Base-by-base conservation (phyloP, 92 coral and sea anemone genomes). In the Actinernus sp. region DNA sequence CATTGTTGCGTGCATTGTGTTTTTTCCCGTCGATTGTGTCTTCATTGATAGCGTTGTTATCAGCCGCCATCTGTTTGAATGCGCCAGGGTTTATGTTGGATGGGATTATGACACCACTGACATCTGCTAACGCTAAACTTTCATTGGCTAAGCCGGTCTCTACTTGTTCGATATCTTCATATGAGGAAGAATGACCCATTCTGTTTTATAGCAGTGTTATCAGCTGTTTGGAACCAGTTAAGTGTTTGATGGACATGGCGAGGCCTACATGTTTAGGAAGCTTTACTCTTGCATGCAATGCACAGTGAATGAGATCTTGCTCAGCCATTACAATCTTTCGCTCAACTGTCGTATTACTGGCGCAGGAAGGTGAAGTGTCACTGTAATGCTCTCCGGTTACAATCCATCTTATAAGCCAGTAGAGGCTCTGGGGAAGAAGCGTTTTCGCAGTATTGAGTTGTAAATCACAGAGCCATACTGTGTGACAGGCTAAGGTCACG, bases 61-160 rank as follows among this genome's bases (percentile, higher is more conserved):
- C 78, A 1, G 55, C 68, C 1, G 68, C 70, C 2, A 58, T 1
- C 19, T 70, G 78, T 2, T 55, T 37, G 25, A 70, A 70, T 28
- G 62, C 16, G 1, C 68, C 78, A 1, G 68, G 55, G 0, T 18
- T 23, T 2, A 51, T 51, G 48, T 64, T 64, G 19, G 72, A 46
- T 64, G 63, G 72, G 22, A 64, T 46, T 19, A 64, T 44, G 26
- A 46, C 53, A 14, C 72, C 59, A 45, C 24, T 25, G 21, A 20
- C 55, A 25, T 46, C 61, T 66, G 65, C 30, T 38, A 23, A 50
- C n/a, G 65, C 74, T 9, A 66, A 14, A 12, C 26, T 23, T 20
- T 66, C 74, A n/a, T 51, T 51, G 5, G 74, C 74, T 18, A 66
- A 34, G n/a, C n/a, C n/a, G n/a, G n/a, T n/a, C n/a, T n/a, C n/a